Conservation (phyloP, 2,797 vertebrate species). For the Cetoscarus ocellatus region DNA sequence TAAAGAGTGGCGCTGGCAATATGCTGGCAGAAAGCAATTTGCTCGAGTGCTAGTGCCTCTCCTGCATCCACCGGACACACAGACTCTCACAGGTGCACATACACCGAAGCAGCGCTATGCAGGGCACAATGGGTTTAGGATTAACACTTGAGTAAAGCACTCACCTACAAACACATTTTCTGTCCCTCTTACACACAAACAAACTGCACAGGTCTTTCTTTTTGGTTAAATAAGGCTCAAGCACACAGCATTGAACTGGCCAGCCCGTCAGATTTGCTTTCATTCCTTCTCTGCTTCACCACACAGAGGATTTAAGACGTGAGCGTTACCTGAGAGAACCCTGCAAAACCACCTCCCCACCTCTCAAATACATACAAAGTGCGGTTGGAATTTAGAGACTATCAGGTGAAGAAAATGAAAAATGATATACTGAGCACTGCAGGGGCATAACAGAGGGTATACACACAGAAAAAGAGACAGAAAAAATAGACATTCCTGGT, state of each 20-base stretch:
- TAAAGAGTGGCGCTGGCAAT: conserved; percentile 78
- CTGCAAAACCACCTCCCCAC: conserved; percentile 9
- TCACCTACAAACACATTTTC: conserved; percentile 40
- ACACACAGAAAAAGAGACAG: conserved; percentile 9
- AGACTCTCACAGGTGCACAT: conserved; percentile 1
- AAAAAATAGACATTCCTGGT: conserved; percentile 49
- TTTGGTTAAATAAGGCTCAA: conserved; percentile 35
- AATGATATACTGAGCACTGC: conserved; percentile 47
- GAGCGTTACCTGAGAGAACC: conserved; percentile 25
- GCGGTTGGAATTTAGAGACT: conserved; percentile 58
- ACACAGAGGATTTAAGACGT: conserved; percentile 44
- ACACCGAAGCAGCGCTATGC: conserved; percentile 15
- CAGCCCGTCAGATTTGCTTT: conserved; percentile 53
- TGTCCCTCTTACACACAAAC: conserved; percentile 19
- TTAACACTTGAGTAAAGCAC: conserved; percentile 47
- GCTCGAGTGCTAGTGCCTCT: conserved; percentile 66
- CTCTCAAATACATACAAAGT: conserved; percentile 41
- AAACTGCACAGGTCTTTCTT: conserved; percentile 1
- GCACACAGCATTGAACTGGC: conserved; percentile 50
- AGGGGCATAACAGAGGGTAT: conserved; percentile 34
- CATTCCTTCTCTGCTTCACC: conserved; percentile 35
- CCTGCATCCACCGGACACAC: conserved; percentile 28
- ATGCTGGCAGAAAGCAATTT: conserved; percentile 83
- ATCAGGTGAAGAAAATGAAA: conserved; percentile 67
- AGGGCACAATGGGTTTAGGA: conserved; percentile 43